Evolutionary conservation across 2,888 invertebrate genomes (phyloP).

Genomic region (Trachelus iudaicus): DNA sequence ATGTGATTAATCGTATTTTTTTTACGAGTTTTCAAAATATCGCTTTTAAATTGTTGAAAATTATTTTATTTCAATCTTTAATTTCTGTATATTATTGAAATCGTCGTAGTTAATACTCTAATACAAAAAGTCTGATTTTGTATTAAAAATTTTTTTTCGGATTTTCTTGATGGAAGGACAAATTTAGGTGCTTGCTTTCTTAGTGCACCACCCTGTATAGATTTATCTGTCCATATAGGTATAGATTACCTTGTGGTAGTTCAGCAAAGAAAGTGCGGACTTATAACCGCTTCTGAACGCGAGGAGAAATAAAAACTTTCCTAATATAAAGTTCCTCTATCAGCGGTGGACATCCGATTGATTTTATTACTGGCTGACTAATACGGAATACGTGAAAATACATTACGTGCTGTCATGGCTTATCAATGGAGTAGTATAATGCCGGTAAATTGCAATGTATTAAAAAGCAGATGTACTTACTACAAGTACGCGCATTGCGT

Average conservation of each 20-base stretch:
- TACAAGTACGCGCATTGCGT: background rate
- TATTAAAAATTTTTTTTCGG: background rate
- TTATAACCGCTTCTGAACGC: conserved; percentile 37
- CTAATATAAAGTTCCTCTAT: conserved; percentile 56
- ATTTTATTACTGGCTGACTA: conserved; percentile 40
- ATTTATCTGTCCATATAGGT: background rate
- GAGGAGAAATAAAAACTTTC: conserved; percentile 53
- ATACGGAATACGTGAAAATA: conserved; percentile 18
- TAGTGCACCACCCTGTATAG: background rate
- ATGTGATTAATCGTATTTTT: background rate
- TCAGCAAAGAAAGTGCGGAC: conserved; percentile 21
- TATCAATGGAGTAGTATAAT: background rate
- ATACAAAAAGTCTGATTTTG: background rate
- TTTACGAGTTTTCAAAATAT: background rate
- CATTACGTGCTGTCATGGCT: background rate
- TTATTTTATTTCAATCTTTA: too few species aligned
- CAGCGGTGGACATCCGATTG: conserved; percentile 33
- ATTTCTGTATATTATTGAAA: too few species aligned
- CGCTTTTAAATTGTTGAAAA: too few species aligned
- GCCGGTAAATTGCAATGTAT: background rate
- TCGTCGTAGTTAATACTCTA: too few species aligned
- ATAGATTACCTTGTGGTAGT: conserved; percentile 16
- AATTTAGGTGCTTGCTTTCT: background rate
- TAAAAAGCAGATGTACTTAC: background rate
- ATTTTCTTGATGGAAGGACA: background rate